Base-by-base conservation (phyloP, 2,797 vertebrate species). In the Morus bassanus region DNA sequence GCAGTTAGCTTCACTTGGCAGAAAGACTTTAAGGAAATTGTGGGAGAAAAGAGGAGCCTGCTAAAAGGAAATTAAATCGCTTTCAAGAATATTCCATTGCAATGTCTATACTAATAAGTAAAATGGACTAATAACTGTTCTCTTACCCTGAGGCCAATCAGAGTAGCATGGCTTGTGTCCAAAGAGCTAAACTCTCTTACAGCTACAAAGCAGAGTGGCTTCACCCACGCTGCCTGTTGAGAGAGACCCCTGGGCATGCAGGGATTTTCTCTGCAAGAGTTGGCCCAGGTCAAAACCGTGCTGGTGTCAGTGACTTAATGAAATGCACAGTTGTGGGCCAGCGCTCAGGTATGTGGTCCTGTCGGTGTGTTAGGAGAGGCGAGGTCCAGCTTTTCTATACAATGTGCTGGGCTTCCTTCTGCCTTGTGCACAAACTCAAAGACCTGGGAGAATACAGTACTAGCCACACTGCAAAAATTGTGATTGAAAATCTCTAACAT, bases 11-110 rank as follows among this genome's bases (percentile, higher is more conserved):
- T 91, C 70, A 27, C 67, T 91, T 91, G 78, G 53, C 86, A 93
- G 84, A 82, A 92, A 53, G 68, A 70, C 84, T 91, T 82, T 3
- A 64, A 96, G 88, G 86, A 96, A 96, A 89, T 64, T 85, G 76
- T 53, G 30, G 37, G 31, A 95, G 67, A 93, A 88, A 57, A 87
- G 78, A 90, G 63, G 28, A 93, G 67, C 68, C 80, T 74, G 74
- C 80, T 95, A 87, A 82, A 94, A 83, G 77, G 84, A 89, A 96
- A 96, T 96, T 77, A 93, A 95, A 90, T 91, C 0, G 1, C 80
- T 91, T 94, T 91, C 74, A 96, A 90, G 80, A 95, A 63, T 89
- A 89, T 87, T 95, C 80, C 80, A 89, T 79, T 93, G 91, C 85
- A 61, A 31, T 80, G 72, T 80, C 82, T 84, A n/a, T 83, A 81